These are phyloP conservation scores for Butastur rufipennis DNA, from an alignment of 2,113 vertebrate genomes.

Conservation along the genomic window DNA sequence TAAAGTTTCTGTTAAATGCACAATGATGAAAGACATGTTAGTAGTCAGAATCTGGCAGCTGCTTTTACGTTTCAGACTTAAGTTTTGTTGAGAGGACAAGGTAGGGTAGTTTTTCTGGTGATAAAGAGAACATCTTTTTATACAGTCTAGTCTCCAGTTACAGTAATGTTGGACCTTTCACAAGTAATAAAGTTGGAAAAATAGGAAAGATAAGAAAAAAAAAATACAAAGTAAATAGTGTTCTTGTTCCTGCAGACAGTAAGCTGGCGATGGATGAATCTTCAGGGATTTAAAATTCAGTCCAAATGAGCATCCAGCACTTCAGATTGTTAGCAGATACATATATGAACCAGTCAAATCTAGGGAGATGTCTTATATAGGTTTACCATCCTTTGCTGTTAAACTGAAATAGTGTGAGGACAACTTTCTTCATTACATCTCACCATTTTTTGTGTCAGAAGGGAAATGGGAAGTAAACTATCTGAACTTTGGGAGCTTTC, in stretches of 20 bases:
- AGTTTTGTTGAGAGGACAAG: not conserved
- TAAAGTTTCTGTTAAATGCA: not conserved
- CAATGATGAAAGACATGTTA: not conserved
- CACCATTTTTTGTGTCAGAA: not conserved
- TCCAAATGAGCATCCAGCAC: not conserved
- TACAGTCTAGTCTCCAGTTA: not conserved
- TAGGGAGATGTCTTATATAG: not conserved
- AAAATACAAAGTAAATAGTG: not conserved
- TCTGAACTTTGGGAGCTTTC: not conserved
- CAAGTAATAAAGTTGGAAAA: rapidly evolving
- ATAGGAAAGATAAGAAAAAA: not conserved
- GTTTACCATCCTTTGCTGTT: not conserved
- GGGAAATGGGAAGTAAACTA: not conserved
- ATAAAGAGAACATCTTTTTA: not conserved
- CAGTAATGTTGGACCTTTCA: not conserved
- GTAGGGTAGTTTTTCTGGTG: not conserved
- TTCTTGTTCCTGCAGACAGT: not conserved
- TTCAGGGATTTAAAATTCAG: not conserved
- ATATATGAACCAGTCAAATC: not conserved
- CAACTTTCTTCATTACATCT: not conserved
- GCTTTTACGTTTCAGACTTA: not conserved
- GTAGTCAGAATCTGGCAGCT: not conserved
- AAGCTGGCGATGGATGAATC: not conserved
- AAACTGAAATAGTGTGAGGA: not conserved
- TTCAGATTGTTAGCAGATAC: not conserved